These are phyloP conservation scores for Cheirogaleus medius DNA, from an alignment of 2,113 vertebrate genomes.

Conservation along the genomic window DNA sequence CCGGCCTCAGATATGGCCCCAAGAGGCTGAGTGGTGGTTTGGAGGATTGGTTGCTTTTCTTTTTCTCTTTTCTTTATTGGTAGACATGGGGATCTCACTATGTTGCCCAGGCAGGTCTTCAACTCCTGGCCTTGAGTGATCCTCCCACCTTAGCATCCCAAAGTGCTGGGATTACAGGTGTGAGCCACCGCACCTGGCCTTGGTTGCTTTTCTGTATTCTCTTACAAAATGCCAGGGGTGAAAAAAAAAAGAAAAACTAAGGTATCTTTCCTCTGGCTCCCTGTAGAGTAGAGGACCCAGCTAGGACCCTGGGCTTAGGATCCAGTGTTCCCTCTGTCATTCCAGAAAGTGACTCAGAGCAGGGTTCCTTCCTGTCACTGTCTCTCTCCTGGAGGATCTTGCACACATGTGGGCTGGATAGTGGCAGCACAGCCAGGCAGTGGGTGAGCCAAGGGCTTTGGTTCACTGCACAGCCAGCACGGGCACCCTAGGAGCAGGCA, in stretches of 20 bases:
- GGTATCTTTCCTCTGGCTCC: background rate
- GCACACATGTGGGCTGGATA: accelerated
- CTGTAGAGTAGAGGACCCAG: background rate
- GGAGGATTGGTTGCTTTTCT: background rate
- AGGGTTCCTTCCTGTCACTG: no score
- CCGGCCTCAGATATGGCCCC: background rate
- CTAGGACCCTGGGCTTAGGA: background rate
- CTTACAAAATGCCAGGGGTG: background rate
- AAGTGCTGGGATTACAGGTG: no score
- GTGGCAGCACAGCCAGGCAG: background rate
- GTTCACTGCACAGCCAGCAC: background rate
- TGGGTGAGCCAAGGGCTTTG: background rate
- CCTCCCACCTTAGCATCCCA: no score
- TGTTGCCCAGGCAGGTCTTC: no score
- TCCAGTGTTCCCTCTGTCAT: background rate
- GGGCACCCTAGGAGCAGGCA: background rate
- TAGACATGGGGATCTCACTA: no score
- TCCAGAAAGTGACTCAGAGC: background rate
- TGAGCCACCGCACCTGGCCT: no score
- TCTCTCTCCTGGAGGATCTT: background rate
- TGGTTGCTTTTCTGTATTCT: background rate
- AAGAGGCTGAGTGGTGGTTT: background rate
- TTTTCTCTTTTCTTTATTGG: no score
- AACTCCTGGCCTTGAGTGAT: no score
- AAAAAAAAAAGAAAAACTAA: background rate